A percentile compares a stretch with the other conserved stretches of the same genome.
These are phyloP conservation scores for Disparrhopalites patrizii DNA, from an alignment of 2,888 invertebrate genomes.

Conservation along the genomic window DNA sequence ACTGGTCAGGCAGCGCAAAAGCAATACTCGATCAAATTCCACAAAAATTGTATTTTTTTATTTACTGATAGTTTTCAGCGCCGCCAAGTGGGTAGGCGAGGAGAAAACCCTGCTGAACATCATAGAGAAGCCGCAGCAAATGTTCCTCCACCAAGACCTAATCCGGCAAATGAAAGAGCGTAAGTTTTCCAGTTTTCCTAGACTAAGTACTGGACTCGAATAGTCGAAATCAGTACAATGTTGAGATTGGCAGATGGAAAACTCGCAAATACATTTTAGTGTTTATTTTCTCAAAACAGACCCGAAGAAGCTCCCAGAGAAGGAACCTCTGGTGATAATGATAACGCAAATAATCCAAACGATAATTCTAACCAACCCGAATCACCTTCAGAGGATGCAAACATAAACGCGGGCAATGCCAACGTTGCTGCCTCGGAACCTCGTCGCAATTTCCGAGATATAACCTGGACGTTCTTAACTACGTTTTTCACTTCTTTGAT, in stretches of 20 bases:
- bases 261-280: background rate
- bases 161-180: background rate
- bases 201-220: background rate
- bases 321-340: slow-evolving; percentile 19
- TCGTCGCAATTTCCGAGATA: slow-evolving; percentile 64
- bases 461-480: slow-evolving; percentile 84
- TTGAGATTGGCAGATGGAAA: background rate
- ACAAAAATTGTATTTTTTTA: background rate
- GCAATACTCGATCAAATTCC: background rate
- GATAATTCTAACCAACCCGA: slow-evolving; percentile 7
- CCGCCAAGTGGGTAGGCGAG: slow-evolving; percentile 26
- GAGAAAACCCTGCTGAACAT: slow-evolving; percentile 15
- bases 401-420: background rate
- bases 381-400: background rate
- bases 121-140: slow-evolving; percentile 37
- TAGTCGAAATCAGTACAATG: background rate
- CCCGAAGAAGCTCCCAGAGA: slow-evolving; percentile 3
- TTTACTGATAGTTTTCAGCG: slow-evolving; percentile 29
- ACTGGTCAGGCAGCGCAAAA: too few relatives aligned
- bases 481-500: slow-evolving; percentile 92
- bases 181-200: background rate
- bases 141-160: slow-evolving; percentile 39
- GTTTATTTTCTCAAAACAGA: background rate
- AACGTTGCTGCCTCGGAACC: slow-evolving; percentile 50
- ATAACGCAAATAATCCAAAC: background rate